phyloP scores from a whole-genome alignment of 2,113 vertebrate genomes.

The Sporophila hypoxantha region DNA sequence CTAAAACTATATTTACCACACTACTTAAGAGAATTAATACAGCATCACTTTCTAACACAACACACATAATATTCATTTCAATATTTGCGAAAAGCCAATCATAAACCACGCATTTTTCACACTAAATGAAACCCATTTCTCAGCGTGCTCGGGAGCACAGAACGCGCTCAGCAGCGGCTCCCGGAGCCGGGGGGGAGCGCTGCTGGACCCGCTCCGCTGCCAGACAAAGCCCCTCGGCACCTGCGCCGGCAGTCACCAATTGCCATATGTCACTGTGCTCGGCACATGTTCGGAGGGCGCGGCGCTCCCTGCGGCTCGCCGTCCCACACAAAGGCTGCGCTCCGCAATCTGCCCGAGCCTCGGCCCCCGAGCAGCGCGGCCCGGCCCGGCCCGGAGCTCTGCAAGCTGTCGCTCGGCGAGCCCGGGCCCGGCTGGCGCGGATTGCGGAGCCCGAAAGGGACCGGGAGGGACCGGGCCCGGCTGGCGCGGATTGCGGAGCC shows the following conservation, averaged over 20 bases:
- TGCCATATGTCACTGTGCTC: conserved; percentile 52
- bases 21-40: too few species aligned
- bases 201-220: not conserved
- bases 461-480: not conserved
- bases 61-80: too few species aligned
- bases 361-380: not conserved
- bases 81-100: too few species aligned
- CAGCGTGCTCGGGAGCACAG: not conserved
- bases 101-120: not conserved
- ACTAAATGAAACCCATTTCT: not conserved
- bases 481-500: not conserved
- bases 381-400: not conserved
- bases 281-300: conserved; percentile 26
- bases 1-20: too few species aligned
- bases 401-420: conserved; percentile 38
- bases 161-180: too few species aligned
- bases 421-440: conserved; percentile 1
- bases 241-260: conserved; percentile 27
- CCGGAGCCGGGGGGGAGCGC: not conserved
- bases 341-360: conserved; percentile 21
- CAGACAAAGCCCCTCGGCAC: conserved; percentile 44
- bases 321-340: conserved; percentile 47
- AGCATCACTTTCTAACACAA: too few species aligned
- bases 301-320: not conserved
- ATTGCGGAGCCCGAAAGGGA: too few species aligned